phyloP scores from a whole-genome alignment of 2,113 vertebrate species.

The Rattus rattus region DNA sequence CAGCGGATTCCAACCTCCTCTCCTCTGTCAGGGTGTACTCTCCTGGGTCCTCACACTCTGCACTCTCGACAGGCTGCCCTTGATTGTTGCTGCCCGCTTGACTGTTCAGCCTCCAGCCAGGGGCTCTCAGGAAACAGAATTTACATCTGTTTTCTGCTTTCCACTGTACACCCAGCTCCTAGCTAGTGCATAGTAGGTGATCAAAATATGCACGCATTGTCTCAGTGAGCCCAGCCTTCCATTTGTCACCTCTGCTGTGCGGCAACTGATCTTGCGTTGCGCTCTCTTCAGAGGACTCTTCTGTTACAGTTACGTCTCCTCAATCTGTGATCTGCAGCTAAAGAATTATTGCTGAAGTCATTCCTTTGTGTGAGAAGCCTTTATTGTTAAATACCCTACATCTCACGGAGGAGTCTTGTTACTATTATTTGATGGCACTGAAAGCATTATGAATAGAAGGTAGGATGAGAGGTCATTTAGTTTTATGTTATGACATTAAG shows the following conservation, averaged over 20 bases:
- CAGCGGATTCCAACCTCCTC: not conserved
- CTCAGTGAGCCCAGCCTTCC: not conserved
- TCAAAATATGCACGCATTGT: constrained; percentile 9
- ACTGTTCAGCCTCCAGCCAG: not conserved
- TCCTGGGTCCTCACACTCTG: not conserved
- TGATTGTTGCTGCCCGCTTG: not conserved
- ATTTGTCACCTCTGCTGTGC: not conserved
- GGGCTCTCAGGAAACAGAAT: not conserved
- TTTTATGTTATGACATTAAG: constrained; percentile 40
- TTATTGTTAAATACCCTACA: constrained; percentile 45
- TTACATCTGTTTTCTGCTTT: not conserved
- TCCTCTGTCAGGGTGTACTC: not conserved
- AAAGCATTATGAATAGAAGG: not conserved
- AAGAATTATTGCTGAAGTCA: not conserved
- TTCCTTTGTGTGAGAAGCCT: not conserved
- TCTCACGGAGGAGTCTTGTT: not conserved
- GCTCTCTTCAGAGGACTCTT: not conserved
- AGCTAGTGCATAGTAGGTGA: not conserved
- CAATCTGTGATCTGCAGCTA: constrained; percentile 1
- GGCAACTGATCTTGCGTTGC: not conserved
- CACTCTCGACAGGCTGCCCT: not conserved
- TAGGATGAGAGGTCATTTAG: constrained; percentile 31
- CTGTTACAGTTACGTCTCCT: not conserved
- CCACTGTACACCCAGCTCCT: not conserved
- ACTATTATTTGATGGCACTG: constrained; percentile 10